Conservation (phyloP, 2,113 vertebrate species). For the Myotis lucifugus region DNA sequence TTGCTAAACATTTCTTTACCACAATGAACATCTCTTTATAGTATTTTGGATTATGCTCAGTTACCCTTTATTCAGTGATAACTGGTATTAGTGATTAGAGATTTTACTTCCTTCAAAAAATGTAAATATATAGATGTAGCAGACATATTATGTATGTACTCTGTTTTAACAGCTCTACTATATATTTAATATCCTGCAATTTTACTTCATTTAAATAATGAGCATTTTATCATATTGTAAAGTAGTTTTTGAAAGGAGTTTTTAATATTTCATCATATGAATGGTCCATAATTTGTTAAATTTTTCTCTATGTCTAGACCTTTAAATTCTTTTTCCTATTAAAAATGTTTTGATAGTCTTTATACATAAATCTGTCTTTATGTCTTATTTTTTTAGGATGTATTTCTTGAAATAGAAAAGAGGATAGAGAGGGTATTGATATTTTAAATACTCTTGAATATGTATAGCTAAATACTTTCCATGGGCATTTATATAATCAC, state of each 20-base stretch:
- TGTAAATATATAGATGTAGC: not conserved
- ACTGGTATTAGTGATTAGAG: conserved; percentile 3
- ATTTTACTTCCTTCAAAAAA: conserved; percentile 45
- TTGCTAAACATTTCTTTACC: not conserved
- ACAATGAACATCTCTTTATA: not conserved
- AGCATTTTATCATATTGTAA: conserved; percentile 19
- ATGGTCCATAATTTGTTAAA: not conserved
- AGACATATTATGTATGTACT: not conserved
- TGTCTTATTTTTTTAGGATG: not conserved
- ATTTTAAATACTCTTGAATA: conserved; percentile 31
- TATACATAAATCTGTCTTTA: not conserved
- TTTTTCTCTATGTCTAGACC: conserved; percentile 5
- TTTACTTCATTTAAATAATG: conserved; percentile 52
- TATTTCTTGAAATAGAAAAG: conserved; percentile 40
- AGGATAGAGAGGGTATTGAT: not conserved
- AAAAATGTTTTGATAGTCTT: not conserved
- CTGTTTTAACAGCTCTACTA: not conserved
- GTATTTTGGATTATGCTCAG: not conserved
- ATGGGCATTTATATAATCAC: not conserved
- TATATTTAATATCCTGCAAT: not conserved
- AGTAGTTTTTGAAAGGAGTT: conserved; percentile 41
- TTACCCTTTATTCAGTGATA: not conserved
- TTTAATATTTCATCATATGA: conserved; percentile 28
- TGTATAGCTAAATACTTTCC: not conserved
- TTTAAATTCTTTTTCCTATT: conserved; percentile 44